Evolutionary conservation across 2,797 vertebrate genomes (phyloP).

Genomic region (Eulemur albifrons): DNA sequence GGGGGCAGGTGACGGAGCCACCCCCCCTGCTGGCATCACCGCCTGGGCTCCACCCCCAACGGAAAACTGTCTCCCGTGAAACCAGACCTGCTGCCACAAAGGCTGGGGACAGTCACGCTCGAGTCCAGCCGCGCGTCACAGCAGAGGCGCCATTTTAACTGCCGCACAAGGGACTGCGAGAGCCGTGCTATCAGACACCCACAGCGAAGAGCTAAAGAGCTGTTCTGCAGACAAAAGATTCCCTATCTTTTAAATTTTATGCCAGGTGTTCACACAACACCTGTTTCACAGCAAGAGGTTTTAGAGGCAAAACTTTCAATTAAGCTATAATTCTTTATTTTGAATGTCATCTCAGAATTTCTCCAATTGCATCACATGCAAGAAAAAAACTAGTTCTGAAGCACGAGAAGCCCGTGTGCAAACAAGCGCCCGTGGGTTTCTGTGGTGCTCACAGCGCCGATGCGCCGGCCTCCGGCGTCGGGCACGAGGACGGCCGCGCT

Average conservation of each 20-base stretch:
- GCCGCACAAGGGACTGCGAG: no score
- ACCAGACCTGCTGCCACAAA: no score
- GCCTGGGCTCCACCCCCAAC: no score
- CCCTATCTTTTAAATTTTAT: background rate
- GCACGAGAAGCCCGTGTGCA: background rate
- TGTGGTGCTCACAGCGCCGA: no score
- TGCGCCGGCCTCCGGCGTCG: no score
- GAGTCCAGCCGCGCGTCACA: no score
- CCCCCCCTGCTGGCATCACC: no score
- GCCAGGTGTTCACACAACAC: background rate
- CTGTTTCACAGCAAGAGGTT: background rate
- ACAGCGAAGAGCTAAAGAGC: background rate
- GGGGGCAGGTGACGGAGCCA: no score
- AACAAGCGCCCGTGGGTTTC: no score
- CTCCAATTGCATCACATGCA: background rate
- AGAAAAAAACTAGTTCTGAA: background rate
- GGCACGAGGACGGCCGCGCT: background rate
- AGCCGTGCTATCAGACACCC: background rate
- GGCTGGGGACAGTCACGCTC: no score
- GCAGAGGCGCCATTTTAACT: background rate
- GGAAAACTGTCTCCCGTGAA: no score
- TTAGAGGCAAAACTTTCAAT: background rate
- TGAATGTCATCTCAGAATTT: background rate
- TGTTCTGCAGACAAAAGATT: background rate
- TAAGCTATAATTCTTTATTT: background rate